Evolutionary conservation across 2,113 vertebrate species (phyloP), one percentile per base, ranked within the genome.

Genomic region (Octodon degus): DNA sequence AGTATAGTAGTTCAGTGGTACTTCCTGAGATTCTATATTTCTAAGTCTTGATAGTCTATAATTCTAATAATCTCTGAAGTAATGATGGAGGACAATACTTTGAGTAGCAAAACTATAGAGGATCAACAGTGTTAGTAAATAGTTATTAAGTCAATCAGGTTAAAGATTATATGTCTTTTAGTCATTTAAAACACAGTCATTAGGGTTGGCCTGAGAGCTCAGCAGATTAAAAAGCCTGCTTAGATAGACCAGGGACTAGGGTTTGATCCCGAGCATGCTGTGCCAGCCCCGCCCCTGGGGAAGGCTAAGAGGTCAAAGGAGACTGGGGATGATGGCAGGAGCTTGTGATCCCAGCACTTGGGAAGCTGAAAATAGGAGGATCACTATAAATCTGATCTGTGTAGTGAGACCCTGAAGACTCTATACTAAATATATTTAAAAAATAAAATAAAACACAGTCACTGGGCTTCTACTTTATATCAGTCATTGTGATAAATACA

Each of bases 11-110:
- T 68, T 89, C 55, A 96, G n/a, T 53, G 12, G 58, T 79, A 90
- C 34, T 53, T 47, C 24, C 37, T 95, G 63, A 88, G 81, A 80
- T 76, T 50, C 14, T 25, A 32, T 17, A 90, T 81, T 81, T 91
- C 76, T 91, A 89, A 60, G 32, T 55, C 27, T 37, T 96, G 50
- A 85, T 70, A 70, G 70, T 30, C 25, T 27, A 79, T 79, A 90
- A 77, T 70, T 93, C 81, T 91, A 91, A 60, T 63, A 95, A 93
- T 17, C 13, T 94, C 47, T 89, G 43, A 91, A 88, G 81, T 58
- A 91, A 67, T 53, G 27, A 81, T 16, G 14, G 91, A 77, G 22
- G 43, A 85, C 10, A 27, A 85, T n/a, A 86, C 24, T 86, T 94
- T 76, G 12, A 67, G n/a, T 53, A 84, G 13, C 19, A 63, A 82